These are phyloP conservation scores for Tridacna gigas DNA, from an alignment of 2,888 invertebrate species.

Conservation along the genomic window DNA sequence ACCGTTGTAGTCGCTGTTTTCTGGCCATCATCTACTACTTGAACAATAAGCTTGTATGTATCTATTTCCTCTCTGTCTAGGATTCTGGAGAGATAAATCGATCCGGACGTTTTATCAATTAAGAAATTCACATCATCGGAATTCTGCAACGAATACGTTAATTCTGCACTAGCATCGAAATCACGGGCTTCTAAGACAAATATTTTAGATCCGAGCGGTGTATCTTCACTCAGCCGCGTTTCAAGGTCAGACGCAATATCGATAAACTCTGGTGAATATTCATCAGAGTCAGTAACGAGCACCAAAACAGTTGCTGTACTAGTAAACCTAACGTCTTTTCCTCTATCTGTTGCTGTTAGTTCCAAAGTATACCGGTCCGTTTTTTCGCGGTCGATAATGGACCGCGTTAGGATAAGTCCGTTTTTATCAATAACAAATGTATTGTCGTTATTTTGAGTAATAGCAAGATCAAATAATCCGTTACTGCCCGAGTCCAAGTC, in stretches of 20 bases:
- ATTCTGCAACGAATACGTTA: conserved; percentile 92
- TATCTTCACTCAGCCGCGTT: conserved; percentile 91
- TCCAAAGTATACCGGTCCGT: conserved; percentile 48
- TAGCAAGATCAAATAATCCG: conserved; percentile 53
- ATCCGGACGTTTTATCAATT: conserved; percentile 94
- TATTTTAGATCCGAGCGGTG: conserved; percentile 93
- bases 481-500: conserved; percentile 67
- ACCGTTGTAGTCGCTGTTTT: conserved; percentile 91
- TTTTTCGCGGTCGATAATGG: conserved; percentile 57
- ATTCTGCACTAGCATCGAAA: conserved; percentile 96
- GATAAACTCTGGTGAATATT: conserved; percentile 61
- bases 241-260: conserved; percentile 57
- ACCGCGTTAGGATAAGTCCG: conserved; percentile 52
- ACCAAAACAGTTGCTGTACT: conserved; percentile 62
- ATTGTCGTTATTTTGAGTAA: conserved; percentile 53
- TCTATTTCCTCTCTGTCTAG: conserved; percentile 91
- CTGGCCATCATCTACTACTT: conserved; percentile 31
- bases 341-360: conserved; percentile 65
- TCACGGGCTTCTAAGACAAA: conserved; percentile 94
- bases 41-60: conserved; percentile 1
- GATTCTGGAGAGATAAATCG: conserved; percentile 92
- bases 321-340: conserved; percentile 40
- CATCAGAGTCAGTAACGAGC: conserved; percentile 55
- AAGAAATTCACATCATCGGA: conserved; percentile 94
- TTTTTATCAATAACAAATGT: conserved; percentile 55